These are phyloP conservation scores for Pygoscelis adeliae DNA, from an alignment of 2,113 vertebrate genomes.

Conservation along the genomic window DNA sequence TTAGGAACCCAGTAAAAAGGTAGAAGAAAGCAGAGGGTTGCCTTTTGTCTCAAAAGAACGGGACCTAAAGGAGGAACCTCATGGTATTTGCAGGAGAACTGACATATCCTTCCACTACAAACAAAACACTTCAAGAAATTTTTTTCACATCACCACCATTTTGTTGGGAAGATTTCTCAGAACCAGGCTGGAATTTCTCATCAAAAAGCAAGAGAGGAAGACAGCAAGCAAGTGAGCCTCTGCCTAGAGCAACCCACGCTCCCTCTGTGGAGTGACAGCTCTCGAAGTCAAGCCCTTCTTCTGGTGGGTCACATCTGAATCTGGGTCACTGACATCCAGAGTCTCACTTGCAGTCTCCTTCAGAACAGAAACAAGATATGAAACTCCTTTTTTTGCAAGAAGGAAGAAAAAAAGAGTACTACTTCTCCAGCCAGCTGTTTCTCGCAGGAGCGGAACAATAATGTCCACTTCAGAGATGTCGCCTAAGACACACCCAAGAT, in stretches of 20 bases:
- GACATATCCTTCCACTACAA: neutral
- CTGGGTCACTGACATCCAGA: neutral
- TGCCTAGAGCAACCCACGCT: neutral
- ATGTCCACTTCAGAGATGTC: constrained; percentile 1
- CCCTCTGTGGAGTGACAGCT: neutral
- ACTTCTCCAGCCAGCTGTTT: neutral
- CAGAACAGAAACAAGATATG: neutral
- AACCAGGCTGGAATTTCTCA: neutral
- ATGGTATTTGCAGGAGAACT: neutral
- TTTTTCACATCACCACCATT: neutral
- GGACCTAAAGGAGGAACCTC: neutral
- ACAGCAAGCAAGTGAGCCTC: neutral
- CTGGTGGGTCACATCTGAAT: neutral
- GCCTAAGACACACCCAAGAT: neutral
- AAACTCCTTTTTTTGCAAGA: neutral
- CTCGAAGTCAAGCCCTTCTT: neutral
- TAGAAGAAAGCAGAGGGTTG: neutral
- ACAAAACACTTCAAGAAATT: neutral
- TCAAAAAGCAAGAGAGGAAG: neutral
- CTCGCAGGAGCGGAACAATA: neutral
- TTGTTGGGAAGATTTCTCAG: neutral
- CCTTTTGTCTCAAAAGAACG: neutral
- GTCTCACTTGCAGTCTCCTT: neutral
- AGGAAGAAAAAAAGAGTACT: fast-evolving
- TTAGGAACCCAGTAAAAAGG: neutral